phyloP scores from a whole-genome alignment of 1,140 invertebrate species.

The Pentalonia nigronervosa region DNA sequence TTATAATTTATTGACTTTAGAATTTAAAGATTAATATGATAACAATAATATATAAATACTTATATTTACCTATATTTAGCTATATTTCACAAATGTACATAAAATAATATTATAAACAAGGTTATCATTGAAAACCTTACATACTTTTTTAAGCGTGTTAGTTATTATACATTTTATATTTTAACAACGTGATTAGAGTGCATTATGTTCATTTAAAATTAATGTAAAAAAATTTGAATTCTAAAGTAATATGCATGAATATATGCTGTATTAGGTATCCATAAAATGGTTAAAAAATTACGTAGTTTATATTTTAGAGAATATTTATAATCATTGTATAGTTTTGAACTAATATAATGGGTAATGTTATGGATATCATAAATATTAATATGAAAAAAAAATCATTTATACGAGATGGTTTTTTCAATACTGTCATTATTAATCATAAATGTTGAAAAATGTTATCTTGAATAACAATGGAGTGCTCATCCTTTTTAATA shows the following conservation, averaged over 20 bases:
- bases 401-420: background rate
- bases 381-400: background rate
- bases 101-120: background rate
- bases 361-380: background rate
- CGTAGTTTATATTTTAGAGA: too few relatives aligned
- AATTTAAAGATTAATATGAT: background rate
- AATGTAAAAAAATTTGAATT: background rate
- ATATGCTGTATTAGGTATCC: background rate
- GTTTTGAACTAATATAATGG: background rate
- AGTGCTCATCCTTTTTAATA: too few relatives aligned
- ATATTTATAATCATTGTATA: too few relatives aligned
- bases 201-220: background rate
- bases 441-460: background rate
- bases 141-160: background rate
- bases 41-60: background rate
- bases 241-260: background rate
- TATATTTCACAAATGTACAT: background rate
- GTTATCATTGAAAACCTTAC: background rate
- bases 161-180: background rate
- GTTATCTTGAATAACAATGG: too few relatives aligned
- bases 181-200: background rate
- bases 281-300: background rate
- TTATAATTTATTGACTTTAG: background rate
- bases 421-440: background rate
- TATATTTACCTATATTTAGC: too few relatives aligned